Evolutionary conservation across 2,797 vertebrate genomes (phyloP).

Genomic region (Otolemur crassicaudatus): DNA sequence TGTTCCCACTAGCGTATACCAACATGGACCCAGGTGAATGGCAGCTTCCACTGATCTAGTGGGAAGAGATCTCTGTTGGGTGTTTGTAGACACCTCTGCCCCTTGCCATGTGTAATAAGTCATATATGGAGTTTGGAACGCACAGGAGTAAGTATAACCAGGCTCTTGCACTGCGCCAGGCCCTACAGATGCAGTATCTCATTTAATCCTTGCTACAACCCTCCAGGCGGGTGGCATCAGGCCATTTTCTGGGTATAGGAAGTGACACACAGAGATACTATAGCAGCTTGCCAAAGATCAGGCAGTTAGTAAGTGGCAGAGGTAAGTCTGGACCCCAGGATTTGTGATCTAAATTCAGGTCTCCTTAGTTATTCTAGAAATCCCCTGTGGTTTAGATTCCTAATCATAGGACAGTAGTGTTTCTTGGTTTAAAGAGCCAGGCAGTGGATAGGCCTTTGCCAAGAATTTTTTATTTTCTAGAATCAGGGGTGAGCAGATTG

Average conservation of each 20-base stretch:
- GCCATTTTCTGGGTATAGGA: not conserved
- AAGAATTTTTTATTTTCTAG: not conserved
- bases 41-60: accelerated
- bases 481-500: not conserved
- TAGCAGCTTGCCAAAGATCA: not conserved
- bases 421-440: not conserved
- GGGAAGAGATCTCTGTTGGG: not conserved
- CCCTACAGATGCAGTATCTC: not conserved
- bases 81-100: not conserved
- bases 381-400: not conserved
- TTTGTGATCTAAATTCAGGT: slow-evolving; percentile 7
- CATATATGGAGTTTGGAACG: not conserved
- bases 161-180: accelerated
- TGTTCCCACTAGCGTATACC: accelerated
- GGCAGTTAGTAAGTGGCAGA: not conserved
- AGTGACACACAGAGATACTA: not conserved
- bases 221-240: not conserved
- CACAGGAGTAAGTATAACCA: not conserved
- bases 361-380: not conserved
- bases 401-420: slow-evolving; percentile 41
- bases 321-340: not conserved
- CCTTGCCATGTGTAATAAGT: not conserved
- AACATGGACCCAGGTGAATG: accelerated
- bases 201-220: not conserved
- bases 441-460: not conserved